Conservation (phyloP, 2,113 vertebrate genomes). For the Mormyrus lacerda region DNA sequence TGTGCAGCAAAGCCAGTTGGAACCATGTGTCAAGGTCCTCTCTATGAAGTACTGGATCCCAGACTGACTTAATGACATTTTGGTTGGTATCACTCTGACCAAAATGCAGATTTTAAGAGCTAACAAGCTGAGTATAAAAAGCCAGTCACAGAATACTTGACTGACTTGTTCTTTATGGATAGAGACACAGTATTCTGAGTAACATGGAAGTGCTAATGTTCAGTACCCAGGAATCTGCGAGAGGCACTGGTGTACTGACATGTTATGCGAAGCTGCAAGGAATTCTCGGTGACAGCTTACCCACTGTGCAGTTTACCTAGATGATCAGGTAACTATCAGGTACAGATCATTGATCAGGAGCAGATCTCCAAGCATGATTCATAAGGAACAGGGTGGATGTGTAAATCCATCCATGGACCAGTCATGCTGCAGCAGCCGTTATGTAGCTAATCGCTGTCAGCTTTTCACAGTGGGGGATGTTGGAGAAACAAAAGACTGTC, state of each 20-base stretch:
- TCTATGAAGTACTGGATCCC: neutral
- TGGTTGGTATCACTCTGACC: neutral
- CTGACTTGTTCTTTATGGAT: neutral
- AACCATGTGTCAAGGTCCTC: neutral
- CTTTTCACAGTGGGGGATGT: neutral
- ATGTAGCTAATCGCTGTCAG: neutral
- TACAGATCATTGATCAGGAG: neutral
- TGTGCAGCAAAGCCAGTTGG: neutral
- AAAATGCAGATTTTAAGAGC: no score
- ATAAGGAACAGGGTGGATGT: neutral
- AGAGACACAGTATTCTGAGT: neutral
- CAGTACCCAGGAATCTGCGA: neutral
- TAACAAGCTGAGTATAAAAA: neutral
- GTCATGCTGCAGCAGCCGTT: neutral
- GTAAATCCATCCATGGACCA: neutral
- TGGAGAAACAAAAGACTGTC: neutral
- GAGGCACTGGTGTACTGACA: neutral
- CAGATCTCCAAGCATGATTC: neutral
- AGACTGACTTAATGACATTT: neutral
- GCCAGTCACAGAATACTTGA: no score
- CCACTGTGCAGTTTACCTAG: neutral
- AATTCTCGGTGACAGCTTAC: neutral
- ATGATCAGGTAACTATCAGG: neutral
- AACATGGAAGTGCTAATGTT: neutral
- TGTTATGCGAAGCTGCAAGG: neutral